phyloP scores from a whole-genome alignment of 2,888 invertebrate species.

The Drosophila pseudotakahashii region DNA sequence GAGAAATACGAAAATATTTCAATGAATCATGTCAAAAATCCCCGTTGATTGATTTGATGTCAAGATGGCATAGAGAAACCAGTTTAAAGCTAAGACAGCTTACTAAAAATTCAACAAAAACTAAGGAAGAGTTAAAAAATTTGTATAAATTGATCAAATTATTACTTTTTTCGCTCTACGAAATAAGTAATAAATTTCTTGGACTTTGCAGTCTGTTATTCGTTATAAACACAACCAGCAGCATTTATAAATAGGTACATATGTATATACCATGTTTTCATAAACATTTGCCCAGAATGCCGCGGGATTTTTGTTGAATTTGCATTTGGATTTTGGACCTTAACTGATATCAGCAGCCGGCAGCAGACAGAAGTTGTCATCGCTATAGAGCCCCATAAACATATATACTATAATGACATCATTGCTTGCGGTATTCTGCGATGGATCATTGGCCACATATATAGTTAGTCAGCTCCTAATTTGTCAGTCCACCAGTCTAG shows the following conservation, averaged over 20 bases:
- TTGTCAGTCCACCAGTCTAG: slow-evolving; percentile 17
- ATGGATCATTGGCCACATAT: slow-evolving; percentile 30
- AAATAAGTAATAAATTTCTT: not conserved
- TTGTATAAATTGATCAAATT: too few relatives aligned
- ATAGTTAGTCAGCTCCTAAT: slow-evolving; percentile 20
- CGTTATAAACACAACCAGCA: slow-evolving; percentile 3
- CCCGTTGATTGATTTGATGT: slow-evolving; percentile 27
- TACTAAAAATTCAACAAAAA: too few relatives aligned
- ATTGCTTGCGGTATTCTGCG: slow-evolving; percentile 22
- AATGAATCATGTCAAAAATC: slow-evolving; percentile 21
- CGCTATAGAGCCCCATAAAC: slow-evolving; percentile 19
- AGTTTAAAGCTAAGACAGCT: slow-evolving; percentile 2
- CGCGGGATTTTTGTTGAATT: slow-evolving; percentile 10
- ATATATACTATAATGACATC: slow-evolving; percentile 36
- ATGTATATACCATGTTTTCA: not conserved
- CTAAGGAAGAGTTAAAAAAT: not conserved
- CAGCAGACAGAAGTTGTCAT: slow-evolving; percentile 15
- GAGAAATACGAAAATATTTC: slow-evolving; percentile 11
- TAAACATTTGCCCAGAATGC: slow-evolving; percentile 9
- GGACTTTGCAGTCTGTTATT: slow-evolving; percentile 14
- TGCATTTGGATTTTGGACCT: slow-evolving; percentile 48
- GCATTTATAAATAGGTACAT: slow-evolving; percentile 1
- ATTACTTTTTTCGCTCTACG: too few relatives aligned
- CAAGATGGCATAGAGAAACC: slow-evolving; percentile 17
- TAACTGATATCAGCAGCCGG: slow-evolving; percentile 32